Percentiles rank a stretch among this genome's conserved stretches.
Conservation (phyloP, 2,113 vertebrate genomes). For the Cyanistes caeruleus region DNA sequence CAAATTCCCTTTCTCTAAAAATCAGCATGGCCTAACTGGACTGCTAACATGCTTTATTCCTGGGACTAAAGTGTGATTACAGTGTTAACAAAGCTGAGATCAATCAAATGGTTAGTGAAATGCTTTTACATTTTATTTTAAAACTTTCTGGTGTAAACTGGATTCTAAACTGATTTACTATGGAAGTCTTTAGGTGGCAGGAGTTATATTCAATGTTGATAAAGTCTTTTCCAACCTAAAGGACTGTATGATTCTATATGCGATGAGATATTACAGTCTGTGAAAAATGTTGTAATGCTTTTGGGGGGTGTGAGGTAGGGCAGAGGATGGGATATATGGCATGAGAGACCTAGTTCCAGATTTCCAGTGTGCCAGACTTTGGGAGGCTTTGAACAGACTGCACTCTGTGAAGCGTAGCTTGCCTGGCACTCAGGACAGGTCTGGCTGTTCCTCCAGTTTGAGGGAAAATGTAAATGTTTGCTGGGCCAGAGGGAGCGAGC, state of each 20-base stretch:
- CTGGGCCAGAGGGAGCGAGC: slow-evolving; percentile 46
- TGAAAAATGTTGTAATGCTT: not conserved
- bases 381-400: not conserved
- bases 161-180: not conserved
- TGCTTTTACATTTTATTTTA: not conserved
- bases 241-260: not conserved
- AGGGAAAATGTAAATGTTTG: slow-evolving; percentile 54
- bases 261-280: not conserved
- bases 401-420: accelerated
- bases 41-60: not conserved
- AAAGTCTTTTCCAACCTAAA: not conserved
- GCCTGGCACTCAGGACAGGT: not conserved
- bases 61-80: not conserved
- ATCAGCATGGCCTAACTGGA: not conserved
- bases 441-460: not conserved
- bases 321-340: not conserved
- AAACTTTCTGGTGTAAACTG: not conserved
- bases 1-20: not conserved
- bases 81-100: not conserved
- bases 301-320: not conserved
- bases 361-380: not conserved
- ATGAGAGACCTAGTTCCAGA: not conserved
- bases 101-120: not conserved
- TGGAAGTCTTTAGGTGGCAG: not conserved
- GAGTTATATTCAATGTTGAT: not conserved